Conservation (phyloP, 1,140 invertebrate genomes). For the Wasmannia auropunctata region DNA sequence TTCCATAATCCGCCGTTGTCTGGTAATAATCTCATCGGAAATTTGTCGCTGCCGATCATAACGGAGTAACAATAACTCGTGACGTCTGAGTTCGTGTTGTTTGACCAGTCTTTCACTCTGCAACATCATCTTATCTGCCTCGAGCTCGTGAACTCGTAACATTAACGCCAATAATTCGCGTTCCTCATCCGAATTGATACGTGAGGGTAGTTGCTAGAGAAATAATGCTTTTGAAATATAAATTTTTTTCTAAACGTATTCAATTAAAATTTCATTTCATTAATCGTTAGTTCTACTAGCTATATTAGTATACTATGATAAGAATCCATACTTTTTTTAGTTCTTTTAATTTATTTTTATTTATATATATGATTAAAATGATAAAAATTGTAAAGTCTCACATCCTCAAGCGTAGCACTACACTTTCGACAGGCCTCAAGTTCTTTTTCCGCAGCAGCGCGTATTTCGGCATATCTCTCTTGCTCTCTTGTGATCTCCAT, state of each 20-base stretch:
- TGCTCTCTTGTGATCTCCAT: constrained; percentile 94
- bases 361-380: neutral
- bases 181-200: constrained; percentile 94
- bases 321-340: neutral
- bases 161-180: constrained; percentile 93
- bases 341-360: neutral
- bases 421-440: constrained; percentile 91
- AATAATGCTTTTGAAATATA: neutral
- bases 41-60: constrained; percentile 93
- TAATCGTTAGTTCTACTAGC: neutral
- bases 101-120: constrained; percentile 94
- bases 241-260: neutral
- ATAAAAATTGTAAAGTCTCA: constrained; percentile 80
- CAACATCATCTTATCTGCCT: constrained; percentile 96
- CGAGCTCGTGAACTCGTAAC: constrained; percentile 95
- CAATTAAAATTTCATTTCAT: neutral
- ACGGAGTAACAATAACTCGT: constrained; percentile 93
- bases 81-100: constrained; percentile 93
- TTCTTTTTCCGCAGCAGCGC: constrained; percentile 91
- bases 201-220: constrained; percentile 91
- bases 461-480: constrained; percentile 91
- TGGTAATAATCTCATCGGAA: constrained; percentile 96
- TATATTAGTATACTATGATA: neutral
- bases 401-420: constrained; percentile 93
- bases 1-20: constrained; percentile 94